Conservation (phyloP, 2,113 vertebrate genomes). For the Catharus bicknelli region DNA sequence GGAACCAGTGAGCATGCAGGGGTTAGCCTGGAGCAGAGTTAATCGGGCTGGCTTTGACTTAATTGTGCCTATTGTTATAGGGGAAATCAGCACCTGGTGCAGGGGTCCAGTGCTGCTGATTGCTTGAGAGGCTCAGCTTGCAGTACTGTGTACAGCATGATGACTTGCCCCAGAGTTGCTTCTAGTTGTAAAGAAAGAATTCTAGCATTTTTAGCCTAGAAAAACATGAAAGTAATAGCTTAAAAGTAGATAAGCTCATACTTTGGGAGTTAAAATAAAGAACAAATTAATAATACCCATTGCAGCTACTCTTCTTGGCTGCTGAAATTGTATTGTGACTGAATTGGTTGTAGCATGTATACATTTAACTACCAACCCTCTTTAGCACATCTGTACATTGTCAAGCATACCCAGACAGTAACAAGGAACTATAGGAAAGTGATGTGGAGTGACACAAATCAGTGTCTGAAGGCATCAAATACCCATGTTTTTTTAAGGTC, state of each 20-base stretch:
- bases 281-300: background rate
- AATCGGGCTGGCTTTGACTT: constrained; percentile 49
- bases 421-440: background rate
- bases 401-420: background rate
- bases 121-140: constrained; percentile 41
- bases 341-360: background rate
- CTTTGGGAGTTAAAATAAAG: background rate
- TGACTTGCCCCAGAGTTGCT: background rate
- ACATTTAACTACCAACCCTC: background rate
- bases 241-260: background rate
- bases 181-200: background rate
- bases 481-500: background rate
- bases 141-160: background rate
- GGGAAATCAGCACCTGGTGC: constrained; percentile 18
- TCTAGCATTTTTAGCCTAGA: background rate
- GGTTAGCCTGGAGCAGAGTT: constrained; percentile 29
- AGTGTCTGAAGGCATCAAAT: background rate
- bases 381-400: background rate
- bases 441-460: background rate
- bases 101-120: constrained; percentile 17
- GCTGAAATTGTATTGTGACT: background rate
- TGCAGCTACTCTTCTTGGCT: background rate
- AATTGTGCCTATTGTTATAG: constrained; percentile 55
- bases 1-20: constrained; percentile 3
- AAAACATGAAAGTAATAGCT: background rate